Evolutionary conservation across 2,113 vertebrate species (phyloP), one percentile per base, ranked within the genome.

Genomic region (Apteryx mantelli): DNA sequence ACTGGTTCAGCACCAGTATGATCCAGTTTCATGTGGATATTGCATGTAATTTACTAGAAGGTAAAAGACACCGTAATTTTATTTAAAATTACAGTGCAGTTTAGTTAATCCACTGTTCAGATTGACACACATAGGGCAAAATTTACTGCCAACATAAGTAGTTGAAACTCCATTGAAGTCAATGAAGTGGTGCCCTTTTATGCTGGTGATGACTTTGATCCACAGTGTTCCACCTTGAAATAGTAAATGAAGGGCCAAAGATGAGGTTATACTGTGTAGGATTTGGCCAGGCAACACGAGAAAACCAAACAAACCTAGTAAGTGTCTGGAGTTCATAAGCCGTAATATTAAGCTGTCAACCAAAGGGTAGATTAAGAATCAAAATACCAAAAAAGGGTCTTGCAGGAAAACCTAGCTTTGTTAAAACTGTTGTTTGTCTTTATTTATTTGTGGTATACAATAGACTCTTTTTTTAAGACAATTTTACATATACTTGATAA

Each of bases 391-490:
- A 98, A 96, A 98, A 92, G 96, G 97, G 97, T 97, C 97, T 98
- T 97, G 98, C 97, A 97, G 97, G 96, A 98, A 97, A 98, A 95
- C 80, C 95, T 97, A 97, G 95, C 97, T 98, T 98, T 98, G 97
- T 98, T 98, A 93, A 98, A 98, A 97, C 97, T 97, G 97, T 98
- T 98, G 95, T 98, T 98, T 98, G 97, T 98, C 97, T 98, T 98
- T 99, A 99, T 99, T 98, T 99, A 98, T 99, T 98, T 98, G 98
- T 98, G 98, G 98, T 98, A 98, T 98, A 98, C 82, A 94, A 97
- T 97, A 98, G 96, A 96, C 96, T 97, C 79, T 97, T 97, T 97
- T 98, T 98, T 97, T 86, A 98, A 97, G 93, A 96, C 96, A 98
- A 97, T 98, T 98, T 98, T 98, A 98, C 98, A 94, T 97, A 94